Conservation (phyloP, 1,140 invertebrate species). For the Physella acuta region DNA sequence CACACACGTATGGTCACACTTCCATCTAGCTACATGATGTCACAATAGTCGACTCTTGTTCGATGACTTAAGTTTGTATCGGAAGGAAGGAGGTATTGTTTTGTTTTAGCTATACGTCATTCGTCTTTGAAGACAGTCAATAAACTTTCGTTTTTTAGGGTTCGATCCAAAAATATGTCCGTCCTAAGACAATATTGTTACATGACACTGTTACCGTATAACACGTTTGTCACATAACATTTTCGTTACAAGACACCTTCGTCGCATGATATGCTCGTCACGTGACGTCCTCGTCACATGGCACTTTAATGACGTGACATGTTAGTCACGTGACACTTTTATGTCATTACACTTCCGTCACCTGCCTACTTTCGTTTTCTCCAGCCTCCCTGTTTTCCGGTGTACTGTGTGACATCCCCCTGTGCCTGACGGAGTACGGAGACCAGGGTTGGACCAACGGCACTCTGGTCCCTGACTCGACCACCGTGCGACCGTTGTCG, state of each 20-base stretch:
- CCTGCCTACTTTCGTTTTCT: not conserved
- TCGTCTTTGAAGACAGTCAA: too few species aligned
- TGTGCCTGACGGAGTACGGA: not conserved
- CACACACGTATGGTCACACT: too few species aligned
- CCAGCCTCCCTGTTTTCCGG: conserved; percentile 10
- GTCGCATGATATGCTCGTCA: not conserved
- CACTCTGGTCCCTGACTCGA: not conserved
- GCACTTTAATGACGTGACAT: not conserved
- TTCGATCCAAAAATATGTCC: too few species aligned
- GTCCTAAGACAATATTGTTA: too few species aligned
- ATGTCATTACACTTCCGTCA: not conserved
- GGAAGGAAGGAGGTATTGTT: too few species aligned
- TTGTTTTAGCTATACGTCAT: too few species aligned
- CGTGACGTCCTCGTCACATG: not conserved
- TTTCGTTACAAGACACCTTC: not conserved
- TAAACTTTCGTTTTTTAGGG: too few species aligned
- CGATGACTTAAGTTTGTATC: too few species aligned
- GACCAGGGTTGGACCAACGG: conserved; percentile 5
- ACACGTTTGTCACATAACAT: not conserved
- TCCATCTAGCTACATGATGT: too few species aligned
- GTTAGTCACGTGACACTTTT: not conserved
- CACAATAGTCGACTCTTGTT: too few species aligned
- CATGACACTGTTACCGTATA: not conserved
- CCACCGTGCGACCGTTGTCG: conserved; percentile 4
- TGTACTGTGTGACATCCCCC: conserved; percentile 3